Conservation (phyloP, 2,797 vertebrate species). For the Heteromormyrus szaboi region DNA sequence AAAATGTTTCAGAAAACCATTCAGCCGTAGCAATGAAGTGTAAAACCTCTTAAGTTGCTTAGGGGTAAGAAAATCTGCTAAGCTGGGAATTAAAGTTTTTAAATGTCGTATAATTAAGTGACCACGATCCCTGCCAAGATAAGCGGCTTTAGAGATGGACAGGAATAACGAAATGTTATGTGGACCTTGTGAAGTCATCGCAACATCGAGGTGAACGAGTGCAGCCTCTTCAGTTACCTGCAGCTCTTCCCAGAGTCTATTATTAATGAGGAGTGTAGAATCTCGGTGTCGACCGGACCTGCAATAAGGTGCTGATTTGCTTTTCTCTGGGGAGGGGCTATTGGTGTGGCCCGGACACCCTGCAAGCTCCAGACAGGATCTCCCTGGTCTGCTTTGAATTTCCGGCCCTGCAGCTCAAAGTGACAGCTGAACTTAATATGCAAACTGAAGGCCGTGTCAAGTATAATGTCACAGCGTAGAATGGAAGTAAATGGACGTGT, state of each 20-base stretch:
- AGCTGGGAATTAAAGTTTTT: background rate
- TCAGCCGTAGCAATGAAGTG: background rate
- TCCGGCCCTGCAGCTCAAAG: background rate
- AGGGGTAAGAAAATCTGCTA: background rate
- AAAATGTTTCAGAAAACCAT: background rate
- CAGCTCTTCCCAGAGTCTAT: slow-evolving; percentile 21
- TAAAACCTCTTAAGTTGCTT: background rate
- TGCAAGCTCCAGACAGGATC: background rate
- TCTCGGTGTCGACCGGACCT: background rate
- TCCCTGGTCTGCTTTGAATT: background rate
- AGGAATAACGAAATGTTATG: background rate
- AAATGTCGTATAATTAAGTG: background rate
- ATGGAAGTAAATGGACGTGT: background rate
- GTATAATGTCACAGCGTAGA: background rate
- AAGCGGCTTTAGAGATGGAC: background rate
- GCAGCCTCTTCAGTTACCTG: slow-evolving; percentile 17
- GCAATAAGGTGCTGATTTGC: background rate
- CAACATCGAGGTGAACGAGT: background rate
- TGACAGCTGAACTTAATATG: background rate
- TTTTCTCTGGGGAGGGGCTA: slow-evolving; percentile 5
- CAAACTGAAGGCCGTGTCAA: background rate
- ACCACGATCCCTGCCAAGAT: background rate
- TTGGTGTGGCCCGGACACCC: background rate
- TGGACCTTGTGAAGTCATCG: background rate
- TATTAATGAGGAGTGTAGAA: slow-evolving; percentile 26